A percentile compares a stretch with the other conserved stretches of the same genome.
Conservation (phyloP, 2,888 invertebrate genomes). For the Scaptomyza cyrtandrae region DNA sequence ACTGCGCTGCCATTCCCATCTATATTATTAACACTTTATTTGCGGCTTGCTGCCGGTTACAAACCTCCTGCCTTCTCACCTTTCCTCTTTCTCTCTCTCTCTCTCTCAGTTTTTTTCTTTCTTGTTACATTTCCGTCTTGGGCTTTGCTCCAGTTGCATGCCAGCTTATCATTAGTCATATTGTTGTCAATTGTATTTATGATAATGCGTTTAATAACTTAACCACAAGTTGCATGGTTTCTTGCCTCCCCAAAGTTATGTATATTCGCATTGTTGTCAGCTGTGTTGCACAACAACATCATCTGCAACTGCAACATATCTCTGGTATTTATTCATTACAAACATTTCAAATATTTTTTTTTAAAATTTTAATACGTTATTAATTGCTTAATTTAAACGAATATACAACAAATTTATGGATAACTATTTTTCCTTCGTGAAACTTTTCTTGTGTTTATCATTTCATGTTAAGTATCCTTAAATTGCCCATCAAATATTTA, state of each 20-base stretch:
- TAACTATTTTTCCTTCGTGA: not conserved
- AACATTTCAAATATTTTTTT: slow-evolving; percentile 30
- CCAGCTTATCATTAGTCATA: slow-evolving; percentile 78
- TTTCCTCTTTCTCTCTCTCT: slow-evolving; percentile 2
- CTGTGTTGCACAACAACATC: slow-evolving; percentile 35
- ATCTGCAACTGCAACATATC: slow-evolving; percentile 24
- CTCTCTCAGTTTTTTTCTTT: not conserved
- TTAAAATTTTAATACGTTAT: slow-evolving; percentile 40
- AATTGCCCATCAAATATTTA: not conserved
- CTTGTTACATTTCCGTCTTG: slow-evolving; percentile 27
- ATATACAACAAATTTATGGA: not conserved
- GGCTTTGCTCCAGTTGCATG: slow-evolving; percentile 68
- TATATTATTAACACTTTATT: slow-evolving; percentile 81
- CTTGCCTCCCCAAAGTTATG: slow-evolving; percentile 40
- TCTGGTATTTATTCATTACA: slow-evolving; percentile 24
- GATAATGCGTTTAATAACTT: slow-evolving; percentile 78
- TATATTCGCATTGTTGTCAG: slow-evolving; percentile 33
- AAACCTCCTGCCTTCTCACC: not conserved
- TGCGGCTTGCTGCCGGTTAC: slow-evolving; percentile 43
- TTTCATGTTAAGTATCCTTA: not conserved
- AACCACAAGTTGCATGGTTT: slow-evolving; percentile 59
- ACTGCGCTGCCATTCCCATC: slow-evolving; percentile 74
- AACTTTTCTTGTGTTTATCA: not conserved
- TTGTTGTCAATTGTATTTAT: slow-evolving; percentile 80
- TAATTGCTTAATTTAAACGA: slow-evolving; percentile 41